Percentiles rank a stretch among this genome's conserved stretches.
Conservation (phyloP, 2,888 invertebrate species). For the Synanthedon myopaeformis region DNA sequence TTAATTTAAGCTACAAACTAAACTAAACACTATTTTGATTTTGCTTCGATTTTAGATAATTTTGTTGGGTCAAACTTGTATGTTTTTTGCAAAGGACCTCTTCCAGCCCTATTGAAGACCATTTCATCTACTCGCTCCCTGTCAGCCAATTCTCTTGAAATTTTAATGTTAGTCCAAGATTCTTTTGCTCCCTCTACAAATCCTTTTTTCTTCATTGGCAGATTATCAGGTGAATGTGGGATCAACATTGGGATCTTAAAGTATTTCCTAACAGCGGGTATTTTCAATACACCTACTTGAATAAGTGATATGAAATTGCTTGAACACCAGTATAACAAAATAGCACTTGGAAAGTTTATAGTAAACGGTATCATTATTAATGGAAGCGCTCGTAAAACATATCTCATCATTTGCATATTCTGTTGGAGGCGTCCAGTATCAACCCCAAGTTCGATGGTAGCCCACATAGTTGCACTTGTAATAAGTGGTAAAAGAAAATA, state of each 20-base stretch:
- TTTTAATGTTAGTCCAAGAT: slow-evolving; percentile 85
- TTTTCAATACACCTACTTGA: slow-evolving; percentile 83
- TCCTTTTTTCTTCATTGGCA: slow-evolving; percentile 80
- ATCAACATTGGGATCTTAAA: slow-evolving; percentile 80
- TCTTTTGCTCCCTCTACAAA: slow-evolving; percentile 84
- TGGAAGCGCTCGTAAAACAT: slow-evolving; percentile 81
- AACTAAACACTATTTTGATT: slow-evolving; percentile 49
- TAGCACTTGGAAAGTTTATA: slow-evolving; percentile 88
- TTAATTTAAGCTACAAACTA: slow-evolving; percentile 12
- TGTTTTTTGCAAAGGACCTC: slow-evolving; percentile 88
- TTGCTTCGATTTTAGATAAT: slow-evolving; percentile 61
- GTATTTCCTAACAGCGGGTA: slow-evolving; percentile 78
- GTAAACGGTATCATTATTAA: slow-evolving; percentile 86
- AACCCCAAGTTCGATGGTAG: slow-evolving; percentile 86
- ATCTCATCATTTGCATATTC: slow-evolving; percentile 79
- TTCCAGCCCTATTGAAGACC: slow-evolving; percentile 85
- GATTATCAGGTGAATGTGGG: slow-evolving; percentile 63
- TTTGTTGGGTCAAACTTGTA: slow-evolving; percentile 87
- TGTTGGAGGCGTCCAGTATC: slow-evolving; percentile 78
- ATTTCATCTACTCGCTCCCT: slow-evolving; percentile 81
- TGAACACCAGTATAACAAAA: slow-evolving; percentile 91
- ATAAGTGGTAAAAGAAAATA: slow-evolving; percentile 87
- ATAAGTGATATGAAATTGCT: slow-evolving; percentile 86
- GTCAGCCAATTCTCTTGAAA: slow-evolving; percentile 81
- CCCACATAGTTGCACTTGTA: slow-evolving; percentile 84